phyloP scores from a whole-genome alignment of 2,113 vertebrate genomes.

The Gadus chalcogrammus region DNA sequence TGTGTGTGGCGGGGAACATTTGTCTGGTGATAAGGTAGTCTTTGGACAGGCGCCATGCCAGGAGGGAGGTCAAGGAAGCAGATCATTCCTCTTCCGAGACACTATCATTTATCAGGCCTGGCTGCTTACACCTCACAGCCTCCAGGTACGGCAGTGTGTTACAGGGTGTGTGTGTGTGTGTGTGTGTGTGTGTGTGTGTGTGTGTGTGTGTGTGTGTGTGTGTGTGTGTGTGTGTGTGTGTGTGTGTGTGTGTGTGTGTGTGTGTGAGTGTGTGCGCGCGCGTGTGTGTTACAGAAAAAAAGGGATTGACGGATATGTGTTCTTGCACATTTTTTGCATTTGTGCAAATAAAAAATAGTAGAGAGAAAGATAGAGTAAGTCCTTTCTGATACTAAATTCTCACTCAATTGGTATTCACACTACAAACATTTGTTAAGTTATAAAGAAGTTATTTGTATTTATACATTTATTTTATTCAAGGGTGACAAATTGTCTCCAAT shows the following conservation, averaged over 20 bases:
- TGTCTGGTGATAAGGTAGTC: constrained; percentile 64
- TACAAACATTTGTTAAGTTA: too few relatives aligned
- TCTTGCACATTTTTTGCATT: too few relatives aligned
- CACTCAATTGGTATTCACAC: too few relatives aligned
- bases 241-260: constrained; percentile 6
- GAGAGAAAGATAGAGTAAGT: too few relatives aligned
- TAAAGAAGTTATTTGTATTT: too few relatives aligned
- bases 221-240: background rate
- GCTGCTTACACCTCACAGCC: constrained; percentile 60
- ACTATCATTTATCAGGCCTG: constrained; percentile 64
- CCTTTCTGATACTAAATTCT: too few relatives aligned
- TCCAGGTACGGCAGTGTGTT: constrained; percentile 17
- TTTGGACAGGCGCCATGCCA: constrained; percentile 66
- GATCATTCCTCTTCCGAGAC: constrained; percentile 65
- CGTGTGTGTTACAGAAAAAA: background rate
- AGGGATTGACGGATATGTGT: background rate
- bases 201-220: constrained; percentile 7
- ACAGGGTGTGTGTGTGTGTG: constrained; percentile 23
- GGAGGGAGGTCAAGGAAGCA: constrained; percentile 67
- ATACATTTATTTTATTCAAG: too few relatives aligned
- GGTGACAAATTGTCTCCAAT: constrained; percentile 8
- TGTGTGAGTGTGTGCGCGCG: background rate
- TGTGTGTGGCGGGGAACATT: constrained; percentile 56
- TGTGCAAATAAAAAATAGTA: too few relatives aligned
- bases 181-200: background rate